A percentile compares a stretch with the other conserved stretches of the same genome.
Conservation (phyloP, 2,888 invertebrate genomes). For the Morpho helenor region DNA sequence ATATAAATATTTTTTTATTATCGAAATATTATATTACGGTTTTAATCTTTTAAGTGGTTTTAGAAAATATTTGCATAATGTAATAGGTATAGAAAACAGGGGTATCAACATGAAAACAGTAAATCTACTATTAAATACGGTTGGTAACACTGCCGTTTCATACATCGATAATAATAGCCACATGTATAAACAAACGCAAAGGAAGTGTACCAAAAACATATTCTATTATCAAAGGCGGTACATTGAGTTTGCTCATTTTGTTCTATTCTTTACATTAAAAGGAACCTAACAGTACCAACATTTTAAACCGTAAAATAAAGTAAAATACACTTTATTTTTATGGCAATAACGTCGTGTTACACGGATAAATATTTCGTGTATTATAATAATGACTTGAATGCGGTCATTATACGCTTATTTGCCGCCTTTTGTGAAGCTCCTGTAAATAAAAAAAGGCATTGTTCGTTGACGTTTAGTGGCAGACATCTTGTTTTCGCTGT, state of each 20-base stretch:
- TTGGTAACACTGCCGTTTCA: not conserved
- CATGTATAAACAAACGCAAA: slow-evolving; percentile 35
- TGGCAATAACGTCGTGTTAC: slow-evolving; percentile 14
- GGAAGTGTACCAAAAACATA: slow-evolving; percentile 31
- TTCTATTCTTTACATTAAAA: slow-evolving; percentile 43
- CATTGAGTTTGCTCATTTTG: slow-evolving; percentile 53
- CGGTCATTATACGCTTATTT: slow-evolving; percentile 73
- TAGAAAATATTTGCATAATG: too few species aligned
- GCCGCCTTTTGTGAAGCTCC: slow-evolving; percentile 56
- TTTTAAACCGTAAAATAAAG: slow-evolving; percentile 1
- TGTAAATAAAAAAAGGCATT: slow-evolving; percentile 46
- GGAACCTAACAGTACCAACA: slow-evolving; percentile 26
- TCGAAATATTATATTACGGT: too few species aligned
- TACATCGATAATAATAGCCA: slow-evolving; percentile 28
- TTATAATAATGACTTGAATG: slow-evolving; percentile 56
- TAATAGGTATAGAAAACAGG: too few species aligned
- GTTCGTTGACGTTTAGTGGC: slow-evolving; percentile 61
- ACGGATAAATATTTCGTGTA: slow-evolving; percentile 28
- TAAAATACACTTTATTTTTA: slow-evolving; percentile 17
- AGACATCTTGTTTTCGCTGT: slow-evolving; percentile 67
- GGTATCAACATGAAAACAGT: too few species aligned
- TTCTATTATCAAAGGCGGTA: slow-evolving; percentile 32
- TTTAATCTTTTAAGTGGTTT: too few species aligned
- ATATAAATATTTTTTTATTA: too few species aligned
- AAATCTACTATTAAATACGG: too few species aligned